Base-by-base conservation (phyloP, 2,888 invertebrate genomes). In the Melangyna quadrimaculata region DNA sequence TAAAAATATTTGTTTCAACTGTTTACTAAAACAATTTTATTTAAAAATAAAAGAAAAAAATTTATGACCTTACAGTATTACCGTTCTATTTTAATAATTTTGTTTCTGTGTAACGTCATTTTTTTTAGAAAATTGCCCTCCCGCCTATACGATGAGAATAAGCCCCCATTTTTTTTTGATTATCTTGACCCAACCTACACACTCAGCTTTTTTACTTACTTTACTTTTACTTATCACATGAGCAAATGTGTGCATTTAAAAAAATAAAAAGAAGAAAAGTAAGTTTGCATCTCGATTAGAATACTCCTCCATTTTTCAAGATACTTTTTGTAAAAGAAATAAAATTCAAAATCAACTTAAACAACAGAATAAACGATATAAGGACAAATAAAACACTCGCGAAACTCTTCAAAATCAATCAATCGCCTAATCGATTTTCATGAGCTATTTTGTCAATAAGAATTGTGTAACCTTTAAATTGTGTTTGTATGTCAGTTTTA, bases 351-450 rank as follows among this genome's bases (percentile, higher is more conserved):
- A 27, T 24, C 27, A 40, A 61, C 27, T 61, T 61, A n/a, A n/a
- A 27, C 43, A 43, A 63, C 29, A 17, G 29, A 63, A 43, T 63
- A 63, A 63, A 27, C 27, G 40, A 61, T n/a, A 61, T n/a, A 57
- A 57, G 12, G 32, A 17, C 19, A 55, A 19, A 32, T 2, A 32
- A 35, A 59, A 35, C 37, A 35, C 37, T 59, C 14, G 35, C 12
- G 57, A 57, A 59, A 59, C 22, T 59, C 37, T 22, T 59, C 37
- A 7, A 27, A 51, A 51, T 27, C 51, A 57, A 57, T 57, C 17
- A 63, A 43, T 63, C 17, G n/a, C 14, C n/a, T 29, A 65, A 65
- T 65, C 65, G 65, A 65, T 65, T 65, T 65, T 45, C 45, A 3
- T 29, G 45, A 32, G 32, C 45, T 45, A 45, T 45, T 45, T 65